These are phyloP conservation scores for Coptodon bakossiorum DNA, from an alignment of 2,113 vertebrate genomes.

Conservation along the genomic window DNA sequence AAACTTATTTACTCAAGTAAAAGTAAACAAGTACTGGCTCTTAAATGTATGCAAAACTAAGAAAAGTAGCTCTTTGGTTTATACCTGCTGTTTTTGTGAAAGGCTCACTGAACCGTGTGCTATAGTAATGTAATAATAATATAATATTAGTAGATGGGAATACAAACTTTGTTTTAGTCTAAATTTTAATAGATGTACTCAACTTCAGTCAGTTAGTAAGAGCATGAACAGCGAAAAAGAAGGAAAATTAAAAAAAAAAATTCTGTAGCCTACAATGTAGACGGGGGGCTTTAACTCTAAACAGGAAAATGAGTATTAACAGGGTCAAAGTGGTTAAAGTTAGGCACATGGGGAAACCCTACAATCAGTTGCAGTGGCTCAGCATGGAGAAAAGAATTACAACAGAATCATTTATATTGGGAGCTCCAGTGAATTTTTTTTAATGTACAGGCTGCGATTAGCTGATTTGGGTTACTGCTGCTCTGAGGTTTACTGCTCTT, in stretches of 20 bases:
- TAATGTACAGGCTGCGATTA: not conserved
- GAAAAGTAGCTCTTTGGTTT: not conserved
- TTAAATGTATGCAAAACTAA: not conserved
- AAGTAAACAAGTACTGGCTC: not conserved
- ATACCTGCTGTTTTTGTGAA: not conserved
- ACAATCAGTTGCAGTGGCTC: not conserved
- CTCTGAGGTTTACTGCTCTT: not conserved
- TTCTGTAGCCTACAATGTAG: not conserved
- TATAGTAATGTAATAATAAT: not conserved
- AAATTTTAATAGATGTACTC: not conserved
- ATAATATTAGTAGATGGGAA: not conserved
- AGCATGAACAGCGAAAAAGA: not conserved
- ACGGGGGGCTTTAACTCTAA: not conserved
- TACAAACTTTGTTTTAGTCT: not conserved
- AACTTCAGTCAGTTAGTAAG: not conserved
- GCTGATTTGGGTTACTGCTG: not conserved
- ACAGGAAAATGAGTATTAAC: not conserved
- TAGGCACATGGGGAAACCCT: not conserved
- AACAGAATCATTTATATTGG: not conserved
- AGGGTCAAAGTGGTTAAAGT: not conserved
- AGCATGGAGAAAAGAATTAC: not conserved
- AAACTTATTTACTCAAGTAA: not conserved
- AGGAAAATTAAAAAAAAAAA: rapidly evolving
- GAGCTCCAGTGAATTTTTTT: not conserved
- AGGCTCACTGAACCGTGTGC: not conserved